Evolutionary conservation across 2,113 vertebrate genomes (phyloP).

Genomic region (Sander vitreus): DNA sequence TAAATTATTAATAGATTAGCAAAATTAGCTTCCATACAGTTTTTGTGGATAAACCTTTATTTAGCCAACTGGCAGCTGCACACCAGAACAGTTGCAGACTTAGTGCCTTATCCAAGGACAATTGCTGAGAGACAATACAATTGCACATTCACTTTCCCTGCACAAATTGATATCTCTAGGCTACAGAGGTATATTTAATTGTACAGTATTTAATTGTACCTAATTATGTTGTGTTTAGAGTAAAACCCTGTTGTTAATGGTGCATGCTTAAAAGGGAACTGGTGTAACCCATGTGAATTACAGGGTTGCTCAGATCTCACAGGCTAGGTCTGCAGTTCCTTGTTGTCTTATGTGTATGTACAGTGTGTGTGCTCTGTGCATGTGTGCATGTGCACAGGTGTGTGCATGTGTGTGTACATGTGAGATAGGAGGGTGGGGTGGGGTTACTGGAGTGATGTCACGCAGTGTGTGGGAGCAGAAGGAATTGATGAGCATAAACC

Average conservation of each 20-base stretch:
- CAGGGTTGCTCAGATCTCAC: not conserved
- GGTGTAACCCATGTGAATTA: not conserved
- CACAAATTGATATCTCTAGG: not conserved
- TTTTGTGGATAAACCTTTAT: not conserved
- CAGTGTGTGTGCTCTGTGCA: not conserved
- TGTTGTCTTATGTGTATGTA: not conserved
- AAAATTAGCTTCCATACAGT: not conserved
- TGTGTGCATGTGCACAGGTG: not conserved
- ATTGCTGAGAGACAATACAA: not conserved
- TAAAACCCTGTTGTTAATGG: not conserved
- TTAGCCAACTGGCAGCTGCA: not conserved
- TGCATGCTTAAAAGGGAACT: not conserved
- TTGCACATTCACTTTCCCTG: not conserved
- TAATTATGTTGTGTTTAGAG: not conserved
- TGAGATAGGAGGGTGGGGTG: not conserved
- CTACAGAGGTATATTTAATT: not conserved
- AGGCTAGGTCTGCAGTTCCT: not conserved
- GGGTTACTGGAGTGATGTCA: constrained; percentile 37
- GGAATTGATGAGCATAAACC: constrained; percentile 74
- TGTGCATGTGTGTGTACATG: constrained; percentile 17
- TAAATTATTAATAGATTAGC: not conserved
- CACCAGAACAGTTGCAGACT: not conserved
- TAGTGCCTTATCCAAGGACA: not conserved
- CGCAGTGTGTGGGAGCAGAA: constrained; percentile 39
- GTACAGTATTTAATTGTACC: no score